phyloP scores from a whole-genome alignment of 2,113 vertebrate genomes.

The Cervus canadensis region DNA sequence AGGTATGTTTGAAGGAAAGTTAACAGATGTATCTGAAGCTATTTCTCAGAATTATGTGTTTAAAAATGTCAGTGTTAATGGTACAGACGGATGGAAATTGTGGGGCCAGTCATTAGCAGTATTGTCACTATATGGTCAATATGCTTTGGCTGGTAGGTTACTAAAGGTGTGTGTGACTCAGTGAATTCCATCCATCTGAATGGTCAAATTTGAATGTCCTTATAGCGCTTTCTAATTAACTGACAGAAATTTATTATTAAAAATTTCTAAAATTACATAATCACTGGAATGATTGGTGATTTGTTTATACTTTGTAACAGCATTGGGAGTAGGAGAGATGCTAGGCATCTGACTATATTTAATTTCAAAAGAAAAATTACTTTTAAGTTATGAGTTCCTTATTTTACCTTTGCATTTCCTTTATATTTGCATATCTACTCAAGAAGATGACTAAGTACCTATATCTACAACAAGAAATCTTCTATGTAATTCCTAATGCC shows the following conservation, averaged over 20 bases:
- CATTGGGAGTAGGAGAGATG: neutral
- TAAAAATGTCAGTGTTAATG: neutral
- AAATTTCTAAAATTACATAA: neutral
- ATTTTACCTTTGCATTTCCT: conserved; percentile 17
- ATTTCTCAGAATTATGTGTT: neutral
- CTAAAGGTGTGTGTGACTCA: neutral
- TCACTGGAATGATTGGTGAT: neutral
- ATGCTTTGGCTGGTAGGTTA: neutral
- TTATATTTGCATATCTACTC: neutral
- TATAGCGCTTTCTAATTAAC: neutral
- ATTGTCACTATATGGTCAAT: neutral
- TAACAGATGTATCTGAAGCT: neutral
- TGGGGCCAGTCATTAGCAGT: neutral
- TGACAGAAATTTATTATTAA: conserved; percentile 1
- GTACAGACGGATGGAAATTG: neutral
- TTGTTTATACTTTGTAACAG: conserved; percentile 3
- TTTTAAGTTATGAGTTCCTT: neutral
- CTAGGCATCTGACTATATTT: neutral
- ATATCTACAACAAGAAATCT: neutral
- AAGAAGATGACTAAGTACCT: neutral
- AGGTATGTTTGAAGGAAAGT: neutral
- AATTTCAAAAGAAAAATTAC: conserved; percentile 35
- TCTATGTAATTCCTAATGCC: neutral
- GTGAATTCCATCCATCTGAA: neutral
- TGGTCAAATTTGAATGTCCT: neutral